Base-by-base conservation (phyloP, 2,113 vertebrate genomes). In the Anhinga rufa region DNA sequence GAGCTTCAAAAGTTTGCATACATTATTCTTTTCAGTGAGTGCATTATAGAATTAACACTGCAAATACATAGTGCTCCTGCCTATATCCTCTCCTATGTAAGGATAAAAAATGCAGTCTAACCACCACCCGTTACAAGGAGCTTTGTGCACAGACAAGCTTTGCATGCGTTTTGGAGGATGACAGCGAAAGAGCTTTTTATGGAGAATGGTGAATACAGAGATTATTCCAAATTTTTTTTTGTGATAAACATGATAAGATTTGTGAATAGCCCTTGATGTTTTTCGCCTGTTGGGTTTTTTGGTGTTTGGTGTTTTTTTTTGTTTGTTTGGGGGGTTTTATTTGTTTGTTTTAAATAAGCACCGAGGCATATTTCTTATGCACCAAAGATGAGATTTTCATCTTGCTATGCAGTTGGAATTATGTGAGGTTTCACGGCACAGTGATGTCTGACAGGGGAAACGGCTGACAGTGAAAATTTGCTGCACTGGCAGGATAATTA, bases 401-500 rank as follows among this genome's bases (percentile, higher is more conserved):
- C 91, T 77, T 79, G 64, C 42, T 78, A 8, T 54, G 78, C 85
- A 85, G 80, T 3, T 83, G 75, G 95, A 96, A 95, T 97, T 85
- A 44, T 3, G 55, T 29, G 66, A 88, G 90, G 83, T 89, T 97
- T 92, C 78, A 34, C 28, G 66, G 65, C 87, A 77, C 82, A 21
- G 65, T 34, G 82, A 75, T 76, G 69, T 9, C 71, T 95, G 90
- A 90, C 87, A 87, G 60, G 51, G n/a, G 32, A 84, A 85, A 95
- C 29, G 82, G 83, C 95, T 97, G 93, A 90, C 91, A 82, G 68
- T 6, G 86, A 91, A 92, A 87, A 94, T 76, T 60, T 51, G 77
- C 81, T 75, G 89, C 75, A 28, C 64, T 81, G 78, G 82, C 86
- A 96, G 66, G 44, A 85, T 91, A 94, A 95, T 92, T 79, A 95